Conservation (phyloP, 2,888 invertebrate species). For the Apocheima hispidaria region DNA sequence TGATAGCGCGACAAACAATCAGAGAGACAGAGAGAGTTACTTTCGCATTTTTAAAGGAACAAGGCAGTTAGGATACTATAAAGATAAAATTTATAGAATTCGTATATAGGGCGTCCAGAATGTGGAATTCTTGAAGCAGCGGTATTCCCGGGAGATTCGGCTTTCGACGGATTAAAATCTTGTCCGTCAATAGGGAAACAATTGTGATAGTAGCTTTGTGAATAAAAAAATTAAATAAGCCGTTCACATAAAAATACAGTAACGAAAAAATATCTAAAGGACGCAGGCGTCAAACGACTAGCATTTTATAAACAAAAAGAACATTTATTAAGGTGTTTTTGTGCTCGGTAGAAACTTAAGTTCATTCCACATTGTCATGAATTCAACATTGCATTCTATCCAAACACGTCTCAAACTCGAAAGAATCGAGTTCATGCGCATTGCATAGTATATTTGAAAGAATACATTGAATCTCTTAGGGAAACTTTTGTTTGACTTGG, state of each 20-base stretch:
- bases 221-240: slow-evolving; percentile 25
- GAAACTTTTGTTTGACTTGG: slow-evolving; percentile 13
- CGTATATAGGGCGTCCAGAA: slow-evolving; percentile 38
- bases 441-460: slow-evolving; percentile 11
- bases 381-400: neutral
- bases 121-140: slow-evolving; percentile 44
- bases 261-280: neutral
- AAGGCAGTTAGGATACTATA: too few relatives aligned
- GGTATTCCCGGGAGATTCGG: slow-evolving; percentile 53
- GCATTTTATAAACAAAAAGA: neutral
- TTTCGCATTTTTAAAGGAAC: too few relatives aligned
- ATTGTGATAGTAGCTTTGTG: slow-evolving; percentile 33
- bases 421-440: slow-evolving; percentile 6
- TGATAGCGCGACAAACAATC: too few relatives aligned
- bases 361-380: neutral
- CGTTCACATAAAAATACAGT: neutral
- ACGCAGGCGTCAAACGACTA: too few relatives aligned
- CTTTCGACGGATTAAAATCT: slow-evolving; percentile 53
- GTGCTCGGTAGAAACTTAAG: neutral
- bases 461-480: slow-evolving; percentile 13
- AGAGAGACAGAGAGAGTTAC: too few relatives aligned
- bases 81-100: slow-evolving; percentile 17
- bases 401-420: slow-evolving; percentile 6
- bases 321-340: neutral
- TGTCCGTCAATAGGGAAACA: slow-evolving; percentile 42